Conservation (phyloP, 1,140 invertebrate species). For the Manduca sexta region DNA sequence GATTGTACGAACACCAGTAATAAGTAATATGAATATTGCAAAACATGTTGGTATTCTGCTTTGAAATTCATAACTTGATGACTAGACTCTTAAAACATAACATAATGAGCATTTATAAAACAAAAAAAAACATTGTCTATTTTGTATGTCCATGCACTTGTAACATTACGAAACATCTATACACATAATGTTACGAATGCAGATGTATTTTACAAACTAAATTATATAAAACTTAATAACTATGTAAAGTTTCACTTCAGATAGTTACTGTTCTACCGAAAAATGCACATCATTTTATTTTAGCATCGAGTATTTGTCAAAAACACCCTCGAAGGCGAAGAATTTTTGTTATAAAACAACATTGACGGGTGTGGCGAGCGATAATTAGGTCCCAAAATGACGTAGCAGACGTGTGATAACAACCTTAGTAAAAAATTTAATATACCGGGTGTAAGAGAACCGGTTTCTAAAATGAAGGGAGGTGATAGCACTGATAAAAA, state of each 20-base stretch:
- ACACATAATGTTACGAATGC: constrained; percentile 37
- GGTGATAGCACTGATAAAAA: too few species aligned
- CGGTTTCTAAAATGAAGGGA: too few species aligned
- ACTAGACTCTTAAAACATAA: constrained; percentile 70
- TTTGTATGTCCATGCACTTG: constrained; percentile 25
- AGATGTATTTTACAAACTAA: constrained; percentile 34
- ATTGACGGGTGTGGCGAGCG: background rate
- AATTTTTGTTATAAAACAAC: too few species aligned
- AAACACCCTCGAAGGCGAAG: constrained; percentile 18
- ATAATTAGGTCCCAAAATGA: too few species aligned
- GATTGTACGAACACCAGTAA: constrained; percentile 11
- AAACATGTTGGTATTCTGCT: constrained; percentile 1
- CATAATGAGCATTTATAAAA: constrained; percentile 68
- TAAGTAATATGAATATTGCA: background rate
- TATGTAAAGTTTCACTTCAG: constrained; percentile 52
- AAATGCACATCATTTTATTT: constrained; percentile 13
- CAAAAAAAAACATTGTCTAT: constrained; percentile 45
- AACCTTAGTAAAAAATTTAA: too few species aligned
- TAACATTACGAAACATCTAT: constrained; percentile 23
- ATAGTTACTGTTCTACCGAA: constrained; percentile 15
- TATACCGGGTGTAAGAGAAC: too few species aligned
- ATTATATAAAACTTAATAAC: constrained; percentile 48
- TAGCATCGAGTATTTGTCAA: constrained; percentile 31
- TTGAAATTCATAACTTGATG: constrained; percentile 60
- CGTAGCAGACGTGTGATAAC: too few species aligned